Conservation (phyloP, 2,888 invertebrate genomes). For the Temnothorax unifasciatus region DNA sequence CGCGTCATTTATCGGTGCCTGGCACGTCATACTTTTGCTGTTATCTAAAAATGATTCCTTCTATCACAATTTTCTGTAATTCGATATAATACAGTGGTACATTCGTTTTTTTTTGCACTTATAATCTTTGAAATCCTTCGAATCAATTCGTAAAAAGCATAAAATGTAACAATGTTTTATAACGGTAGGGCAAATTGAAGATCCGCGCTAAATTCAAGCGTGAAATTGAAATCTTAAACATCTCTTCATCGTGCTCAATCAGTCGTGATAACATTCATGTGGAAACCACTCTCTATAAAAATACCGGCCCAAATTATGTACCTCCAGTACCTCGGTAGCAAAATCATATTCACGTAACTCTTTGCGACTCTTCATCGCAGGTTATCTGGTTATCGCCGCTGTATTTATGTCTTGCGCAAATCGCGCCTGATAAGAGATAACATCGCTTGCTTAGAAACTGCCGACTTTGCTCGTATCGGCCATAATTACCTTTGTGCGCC, state of each 20-base stretch:
- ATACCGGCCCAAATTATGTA: slow-evolving; percentile 11
- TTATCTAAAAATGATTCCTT: not conserved
- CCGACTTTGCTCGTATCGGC: slow-evolving; percentile 6
- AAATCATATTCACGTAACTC: slow-evolving; percentile 26
- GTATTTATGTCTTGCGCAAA: slow-evolving; percentile 39
- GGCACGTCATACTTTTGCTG: slow-evolving; percentile 2
- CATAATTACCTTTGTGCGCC: slow-evolving; percentile 71
- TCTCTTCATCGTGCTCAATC: not conserved
- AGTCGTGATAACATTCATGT: slow-evolving; percentile 10
- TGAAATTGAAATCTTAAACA: slow-evolving; percentile 27
- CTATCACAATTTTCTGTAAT: not conserved
- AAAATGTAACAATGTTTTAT: not conserved
- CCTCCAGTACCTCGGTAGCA: slow-evolving; percentile 8
- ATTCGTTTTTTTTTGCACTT: not conserved
- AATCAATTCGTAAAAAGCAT: not conserved
- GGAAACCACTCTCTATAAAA: not conserved
- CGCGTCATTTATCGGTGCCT: slow-evolving; percentile 16
- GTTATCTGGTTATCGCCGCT: slow-evolving; percentile 33
- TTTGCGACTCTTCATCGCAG: slow-evolving; percentile 15
- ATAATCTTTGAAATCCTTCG: not conserved
- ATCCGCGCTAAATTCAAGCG: not conserved
- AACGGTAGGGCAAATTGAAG: not conserved
- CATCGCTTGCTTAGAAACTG: not conserved
- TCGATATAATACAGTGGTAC: not conserved
- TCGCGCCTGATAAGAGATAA: slow-evolving; percentile 50